Base-by-base conservation (phyloP, 2,797 vertebrate genomes). In the Anolis apletophallus region DNA sequence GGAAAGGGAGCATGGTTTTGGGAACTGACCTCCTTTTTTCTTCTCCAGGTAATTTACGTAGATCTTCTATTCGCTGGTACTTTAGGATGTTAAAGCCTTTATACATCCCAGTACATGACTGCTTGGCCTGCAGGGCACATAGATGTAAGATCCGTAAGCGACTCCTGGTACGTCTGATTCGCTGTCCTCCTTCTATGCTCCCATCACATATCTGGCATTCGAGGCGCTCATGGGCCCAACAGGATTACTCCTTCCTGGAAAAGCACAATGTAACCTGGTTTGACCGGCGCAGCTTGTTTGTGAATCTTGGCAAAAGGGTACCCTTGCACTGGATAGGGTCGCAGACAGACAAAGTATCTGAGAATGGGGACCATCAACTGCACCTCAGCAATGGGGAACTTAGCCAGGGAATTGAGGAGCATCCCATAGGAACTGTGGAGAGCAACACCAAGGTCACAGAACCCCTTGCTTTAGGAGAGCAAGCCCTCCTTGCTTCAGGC, bases 281-380 rank as follows among this genome's bases (percentile, higher is more conserved):
- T 14, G 46, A 74, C 59, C 81, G 54, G 40, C 19, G 86, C 55
- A 80, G n/a, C 32, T 64, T 73, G 57, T 40, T 79, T 40, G 75
- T 87, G 75, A 61, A 87, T 79, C 86, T 87, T 73, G 86, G 86
- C n/a, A 80, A 83, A 36, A 87, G 86, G 72, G 69, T 87, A 36
- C 26, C 81, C 40, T 34, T 87, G 68, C 6, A 72, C 61, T 69
- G 36, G 73, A n/a, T 52, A 50, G 21, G 34, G 23, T 61, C 26
- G 69, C 40, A 67, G 32, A 73, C 68, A 83, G 74, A 83, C 71
- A 76, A 8, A 40, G 75, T 3, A 17, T 34, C 29, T 67, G 81
- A 34, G 55, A 26, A 21, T 23, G 29, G 5, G 19, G 19, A 79
- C 67, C 5, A 9, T 52, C 26, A 59, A 5, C 71, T 29, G 14